Percentiles rank a stretch among this genome's conserved stretches.
phyloP scores from a whole-genome alignment of 2,888 invertebrate genomes.

The Tenthredo distinguenda region DNA sequence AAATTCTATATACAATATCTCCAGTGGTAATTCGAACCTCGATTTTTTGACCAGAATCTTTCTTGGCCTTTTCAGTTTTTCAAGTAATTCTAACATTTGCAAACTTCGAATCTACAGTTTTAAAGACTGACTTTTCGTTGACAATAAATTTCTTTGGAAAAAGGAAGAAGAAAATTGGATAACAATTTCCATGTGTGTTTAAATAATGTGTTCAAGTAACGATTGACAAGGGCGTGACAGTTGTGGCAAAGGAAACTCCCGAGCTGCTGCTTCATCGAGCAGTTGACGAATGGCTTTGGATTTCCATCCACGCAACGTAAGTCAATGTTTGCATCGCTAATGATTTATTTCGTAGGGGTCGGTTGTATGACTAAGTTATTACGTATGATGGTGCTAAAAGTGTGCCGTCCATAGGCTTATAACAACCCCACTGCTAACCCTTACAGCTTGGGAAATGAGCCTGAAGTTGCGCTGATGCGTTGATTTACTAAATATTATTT shows the following conservation, averaged over 20 bases:
- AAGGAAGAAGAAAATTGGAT: background rate
- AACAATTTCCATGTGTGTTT: slow-evolving; percentile 9
- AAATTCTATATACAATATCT: background rate
- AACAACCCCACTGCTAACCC: background rate
- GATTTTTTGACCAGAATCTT: background rate
- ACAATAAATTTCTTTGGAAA: background rate
- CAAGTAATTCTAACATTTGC: background rate
- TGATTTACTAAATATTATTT: slow-evolving; percentile 45
- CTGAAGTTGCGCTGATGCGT: background rate
- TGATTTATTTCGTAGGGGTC: slow-evolving; percentile 52
- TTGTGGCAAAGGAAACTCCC: slow-evolving; percentile 29
- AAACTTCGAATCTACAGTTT: background rate
- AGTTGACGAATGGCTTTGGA: slow-evolving; percentile 47
- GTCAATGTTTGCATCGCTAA: slow-evolving; percentile 54
- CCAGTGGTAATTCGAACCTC: background rate
- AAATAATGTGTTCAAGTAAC: slow-evolving; percentile 35
- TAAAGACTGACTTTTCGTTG: background rate
- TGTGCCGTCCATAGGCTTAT: slow-evolving; percentile 31
- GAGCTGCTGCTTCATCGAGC: slow-evolving; percentile 1
- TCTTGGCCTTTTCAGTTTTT: background rate
- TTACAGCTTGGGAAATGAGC: slow-evolving; percentile 39
- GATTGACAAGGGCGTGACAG: slow-evolving; percentile 29
- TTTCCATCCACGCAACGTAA: slow-evolving; percentile 41
- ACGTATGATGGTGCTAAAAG: slow-evolving; percentile 34
- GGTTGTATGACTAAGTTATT: slow-evolving; percentile 53